Conservation (phyloP, 2,113 vertebrate genomes). For the Onychostruthus taczanowskii region DNA sequence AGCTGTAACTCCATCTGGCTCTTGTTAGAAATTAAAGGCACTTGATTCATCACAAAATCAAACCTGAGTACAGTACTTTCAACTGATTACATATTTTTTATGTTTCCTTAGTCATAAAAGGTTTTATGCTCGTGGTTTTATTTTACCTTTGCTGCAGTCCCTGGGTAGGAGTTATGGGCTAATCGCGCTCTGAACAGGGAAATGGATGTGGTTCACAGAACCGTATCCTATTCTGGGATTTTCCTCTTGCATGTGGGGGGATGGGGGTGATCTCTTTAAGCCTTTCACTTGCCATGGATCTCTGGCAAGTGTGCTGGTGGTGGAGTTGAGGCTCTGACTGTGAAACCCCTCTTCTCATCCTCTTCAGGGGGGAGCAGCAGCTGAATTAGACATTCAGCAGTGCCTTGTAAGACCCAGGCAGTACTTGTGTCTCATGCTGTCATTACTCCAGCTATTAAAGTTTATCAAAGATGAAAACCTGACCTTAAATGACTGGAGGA, state of each 20-base stretch:
- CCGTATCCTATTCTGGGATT: not conserved
- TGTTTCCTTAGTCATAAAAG: not conserved
- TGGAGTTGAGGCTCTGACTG: not conserved
- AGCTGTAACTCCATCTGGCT: not conserved
- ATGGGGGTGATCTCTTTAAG: not conserved
- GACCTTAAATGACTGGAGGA: not conserved
- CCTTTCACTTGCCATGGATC: not conserved
- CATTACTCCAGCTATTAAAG: not conserved
- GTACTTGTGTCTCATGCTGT: not conserved
- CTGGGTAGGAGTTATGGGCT: not conserved
- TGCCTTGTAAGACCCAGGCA: not conserved
- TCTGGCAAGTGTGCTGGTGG: not conserved
- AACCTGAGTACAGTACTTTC: not conserved
- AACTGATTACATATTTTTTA: not conserved
- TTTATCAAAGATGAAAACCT: not conserved
- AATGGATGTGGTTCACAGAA: not conserved
- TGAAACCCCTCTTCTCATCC: not conserved
- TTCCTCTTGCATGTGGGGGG: not conserved
- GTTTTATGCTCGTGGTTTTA: not conserved
- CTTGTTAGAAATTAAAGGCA: not conserved
- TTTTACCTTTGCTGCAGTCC: not conserved
- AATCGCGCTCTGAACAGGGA: not conserved
- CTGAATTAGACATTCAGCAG: not conserved
- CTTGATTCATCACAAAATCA: not conserved
- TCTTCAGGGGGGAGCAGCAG: not conserved